These are phyloP conservation scores for Danio jaintianensis DNA, from an alignment of 2,797 vertebrate genomes.

Conservation along the genomic window DNA sequence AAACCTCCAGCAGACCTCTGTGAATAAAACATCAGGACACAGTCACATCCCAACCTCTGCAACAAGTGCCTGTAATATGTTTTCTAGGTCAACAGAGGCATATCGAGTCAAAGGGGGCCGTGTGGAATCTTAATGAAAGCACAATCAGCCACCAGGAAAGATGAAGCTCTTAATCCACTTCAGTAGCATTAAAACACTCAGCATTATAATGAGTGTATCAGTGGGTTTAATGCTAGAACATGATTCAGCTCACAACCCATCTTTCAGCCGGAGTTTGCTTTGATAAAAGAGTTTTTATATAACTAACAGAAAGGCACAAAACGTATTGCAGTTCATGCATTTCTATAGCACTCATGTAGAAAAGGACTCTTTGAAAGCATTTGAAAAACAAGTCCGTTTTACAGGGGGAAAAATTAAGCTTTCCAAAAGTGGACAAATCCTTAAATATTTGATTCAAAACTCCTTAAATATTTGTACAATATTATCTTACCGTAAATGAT, in stretches of 20 bases:
- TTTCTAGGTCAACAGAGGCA: not conserved
- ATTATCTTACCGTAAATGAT: not conserved
- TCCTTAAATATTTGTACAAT: not conserved
- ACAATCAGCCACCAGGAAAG: constrained; percentile 14
- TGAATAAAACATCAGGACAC: constrained; percentile 37
- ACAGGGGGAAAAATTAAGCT: not conserved
- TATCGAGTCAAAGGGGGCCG: not conserved
- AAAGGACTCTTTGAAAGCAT: not conserved
- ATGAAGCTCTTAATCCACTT: constrained; percentile 18
- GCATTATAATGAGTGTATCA: constrained; percentile 22
- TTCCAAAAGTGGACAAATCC: not conserved
- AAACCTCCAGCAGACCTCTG: constrained; percentile 79
- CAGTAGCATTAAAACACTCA: constrained; percentile 38
- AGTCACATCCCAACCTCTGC: not conserved
- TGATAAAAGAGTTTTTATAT: constrained; percentile 24
- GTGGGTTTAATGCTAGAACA: constrained; percentile 1
- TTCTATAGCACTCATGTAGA: not conserved
- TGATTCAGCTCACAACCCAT: not conserved
- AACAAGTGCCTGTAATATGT: constrained; percentile 3
- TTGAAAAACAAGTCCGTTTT: not conserved
- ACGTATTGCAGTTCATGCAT: not conserved
- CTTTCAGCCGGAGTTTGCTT: constrained; percentile 14
- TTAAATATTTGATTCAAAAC: not conserved
- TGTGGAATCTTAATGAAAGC: constrained; percentile 15
- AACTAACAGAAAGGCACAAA: constrained; percentile 2